Evolutionary conservation across 1,140 invertebrate genomes (phyloP).

Genomic region (Sminthurides bifidus): DNA sequence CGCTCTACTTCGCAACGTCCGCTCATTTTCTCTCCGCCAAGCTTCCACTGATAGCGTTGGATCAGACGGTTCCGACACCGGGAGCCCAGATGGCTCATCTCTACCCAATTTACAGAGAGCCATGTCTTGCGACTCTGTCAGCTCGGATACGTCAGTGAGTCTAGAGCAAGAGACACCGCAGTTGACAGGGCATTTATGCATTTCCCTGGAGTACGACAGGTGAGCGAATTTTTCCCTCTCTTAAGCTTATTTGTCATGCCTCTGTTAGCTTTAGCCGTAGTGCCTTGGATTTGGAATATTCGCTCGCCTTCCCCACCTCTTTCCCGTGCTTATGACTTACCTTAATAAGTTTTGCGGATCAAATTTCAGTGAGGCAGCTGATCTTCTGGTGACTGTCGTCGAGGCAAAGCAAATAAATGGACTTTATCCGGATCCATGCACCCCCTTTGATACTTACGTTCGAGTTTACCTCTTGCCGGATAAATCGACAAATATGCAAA

Average conservation of each 20-base stretch:
- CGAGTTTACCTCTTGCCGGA: slow-evolving; percentile 61
- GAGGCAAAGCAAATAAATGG: slow-evolving; percentile 60
- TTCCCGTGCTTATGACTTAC: no score
- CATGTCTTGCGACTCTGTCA: slow-evolving; percentile 68
- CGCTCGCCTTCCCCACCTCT: no score
- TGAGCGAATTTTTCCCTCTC: slow-evolving; percentile 35
- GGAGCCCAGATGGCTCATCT: slow-evolving; percentile 33
- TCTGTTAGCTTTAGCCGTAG: no score
- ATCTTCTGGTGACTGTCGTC: slow-evolving; percentile 57
- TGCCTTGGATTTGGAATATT: no score
- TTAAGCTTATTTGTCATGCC: background rate
- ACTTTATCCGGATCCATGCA: slow-evolving; percentile 44
- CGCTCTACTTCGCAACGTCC: slow-evolving; percentile 3
- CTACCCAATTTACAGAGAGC: slow-evolving; percentile 47
- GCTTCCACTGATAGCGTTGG: slow-evolving; percentile 27
- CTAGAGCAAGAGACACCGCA: slow-evolving; percentile 54
- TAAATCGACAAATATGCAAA: slow-evolving; percentile 56
- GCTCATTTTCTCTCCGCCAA: slow-evolving; percentile 30
- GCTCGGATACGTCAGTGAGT: slow-evolving; percentile 64
- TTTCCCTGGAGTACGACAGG: slow-evolving; percentile 66
- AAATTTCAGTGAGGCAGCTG: slow-evolving; percentile 52
- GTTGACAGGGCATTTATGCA: slow-evolving; percentile 59
- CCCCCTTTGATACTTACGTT: slow-evolving; percentile 59
- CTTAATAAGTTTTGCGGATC: background rate
- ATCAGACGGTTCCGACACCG: slow-evolving; percentile 20